Base-by-base conservation (phyloP, 2,113 vertebrate genomes). In the Sarotherodon lohbergeri region DNA sequence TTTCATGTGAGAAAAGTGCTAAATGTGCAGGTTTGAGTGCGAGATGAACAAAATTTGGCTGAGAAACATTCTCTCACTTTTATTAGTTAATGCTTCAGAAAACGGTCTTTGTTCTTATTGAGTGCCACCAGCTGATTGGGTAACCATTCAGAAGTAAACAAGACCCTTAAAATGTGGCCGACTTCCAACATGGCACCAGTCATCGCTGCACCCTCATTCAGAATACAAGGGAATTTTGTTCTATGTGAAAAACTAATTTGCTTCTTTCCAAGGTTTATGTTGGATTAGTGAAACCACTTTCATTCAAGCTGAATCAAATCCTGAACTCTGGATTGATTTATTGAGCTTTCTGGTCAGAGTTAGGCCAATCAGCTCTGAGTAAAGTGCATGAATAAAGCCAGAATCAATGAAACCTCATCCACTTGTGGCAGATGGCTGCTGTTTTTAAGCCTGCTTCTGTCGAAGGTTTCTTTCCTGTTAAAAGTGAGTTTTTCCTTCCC, bases 301-400 rank as follows among this genome's bases (percentile, higher is more conserved):
- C 0, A 22, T 68, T 0, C 3, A 16, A 71, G 0, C 36, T 71
- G 2, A 71, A 3, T 71, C n/a, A 71, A 73, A 73, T 24, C 11
- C 0, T 16, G 8, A 71, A 71, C 22, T 71, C 39, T 43, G n/a
- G 39, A 14, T 43, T 46, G 7, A 2, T 27, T 46, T 10, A 43
- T 16, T 71, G 66, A 43, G 5, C 7, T 0, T 73, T 0, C 22
- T 73, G 22, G 24, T 73, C 68, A 46, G 68, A 46, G 41, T 4
- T 46, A 6, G 0, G 13, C 41, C 39, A 73, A 27, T 73, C n/a
- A 73, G 39, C 68, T 73, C 0, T 73, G 2, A 16, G 61, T 36
- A 12, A 17, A 39, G 66, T 43, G 39, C 7, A 16, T 71, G n/a
- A 71, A 73, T 24, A 46, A 43, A 73, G 8, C 0, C 13, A 3